Conservation (phyloP, 2,797 vertebrate genomes). For the Prunella strophiata region DNA sequence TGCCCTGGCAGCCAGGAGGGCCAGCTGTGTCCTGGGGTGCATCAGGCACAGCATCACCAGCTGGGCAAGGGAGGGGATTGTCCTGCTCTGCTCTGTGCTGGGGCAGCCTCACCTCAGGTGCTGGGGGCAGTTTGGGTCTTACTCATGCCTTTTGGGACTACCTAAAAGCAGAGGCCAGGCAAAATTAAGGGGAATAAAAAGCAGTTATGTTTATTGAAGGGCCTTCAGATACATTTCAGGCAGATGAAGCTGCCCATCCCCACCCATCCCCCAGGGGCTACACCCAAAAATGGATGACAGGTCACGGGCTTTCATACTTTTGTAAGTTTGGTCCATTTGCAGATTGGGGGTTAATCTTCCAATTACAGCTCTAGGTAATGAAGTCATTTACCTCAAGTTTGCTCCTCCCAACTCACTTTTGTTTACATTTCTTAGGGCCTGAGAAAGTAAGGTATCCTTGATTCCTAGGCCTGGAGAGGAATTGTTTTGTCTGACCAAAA, state of each 20-base stretch:
- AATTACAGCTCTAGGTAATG: not conserved
- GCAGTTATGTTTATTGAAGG: not conserved
- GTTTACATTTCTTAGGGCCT: not conserved
- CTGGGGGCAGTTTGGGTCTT: not conserved
- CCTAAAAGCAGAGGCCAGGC: not conserved
- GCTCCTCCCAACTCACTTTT: not conserved
- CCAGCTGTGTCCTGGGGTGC: rapidly evolving
- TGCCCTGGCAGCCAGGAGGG: not conserved
- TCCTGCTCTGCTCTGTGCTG: rapidly evolving
- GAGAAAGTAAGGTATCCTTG: not conserved
- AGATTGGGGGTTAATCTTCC: not conserved
- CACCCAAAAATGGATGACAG: not conserved
- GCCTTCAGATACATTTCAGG: not conserved
- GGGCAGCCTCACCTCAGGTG: rapidly evolving
- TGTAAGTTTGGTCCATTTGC: not conserved
- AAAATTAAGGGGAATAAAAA: not conserved
- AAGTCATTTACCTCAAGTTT: not conserved
- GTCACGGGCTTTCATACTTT: not conserved
- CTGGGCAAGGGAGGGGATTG: rapidly evolving
- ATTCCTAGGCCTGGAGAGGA: not conserved
- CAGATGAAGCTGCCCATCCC: not conserved
- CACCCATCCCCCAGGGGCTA: not conserved
- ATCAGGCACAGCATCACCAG: not conserved
- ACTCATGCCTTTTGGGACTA: not conserved
- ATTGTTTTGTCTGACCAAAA: not conserved